A percentile compares a stretch with the other conserved stretches of the same genome.
Evolutionary conservation across 2,113 vertebrate genomes (phyloP).

Genomic region (Addax nasomaculatus): DNA sequence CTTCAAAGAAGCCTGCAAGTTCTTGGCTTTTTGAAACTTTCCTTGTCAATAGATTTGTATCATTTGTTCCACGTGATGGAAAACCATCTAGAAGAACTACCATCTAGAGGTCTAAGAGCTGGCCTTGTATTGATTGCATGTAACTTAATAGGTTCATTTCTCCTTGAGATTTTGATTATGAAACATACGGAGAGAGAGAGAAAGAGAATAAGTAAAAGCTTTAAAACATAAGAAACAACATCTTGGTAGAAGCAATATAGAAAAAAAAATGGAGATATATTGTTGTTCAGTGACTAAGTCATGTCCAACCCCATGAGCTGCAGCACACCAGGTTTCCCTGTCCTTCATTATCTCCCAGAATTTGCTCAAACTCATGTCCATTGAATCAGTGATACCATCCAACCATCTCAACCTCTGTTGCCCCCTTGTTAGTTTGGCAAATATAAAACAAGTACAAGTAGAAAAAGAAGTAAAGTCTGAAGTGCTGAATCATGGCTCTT

Average conservation of each 20-base stretch:
- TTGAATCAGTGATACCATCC: neutral
- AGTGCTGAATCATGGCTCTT: neutral
- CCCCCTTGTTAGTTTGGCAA: neutral
- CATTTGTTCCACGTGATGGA: neutral
- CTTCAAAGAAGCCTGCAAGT: neutral
- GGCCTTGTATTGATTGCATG: neutral
- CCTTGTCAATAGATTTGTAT: neutral
- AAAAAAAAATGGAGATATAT: neutral
- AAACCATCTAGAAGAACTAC: neutral
- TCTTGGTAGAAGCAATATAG: neutral
- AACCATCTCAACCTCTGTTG: neutral
- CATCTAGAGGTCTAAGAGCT: neutral
- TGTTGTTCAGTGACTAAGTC: neutral
- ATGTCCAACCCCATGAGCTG: neutral
- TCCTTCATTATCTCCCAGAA: neutral
- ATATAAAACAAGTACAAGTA: neutral
- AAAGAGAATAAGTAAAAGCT: neutral
- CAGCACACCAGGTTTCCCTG: neutral
- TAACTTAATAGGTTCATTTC: neutral
- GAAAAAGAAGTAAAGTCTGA: neutral
- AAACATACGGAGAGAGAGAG: neutral
- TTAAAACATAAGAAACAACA: neutral
- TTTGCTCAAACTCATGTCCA: neutral
- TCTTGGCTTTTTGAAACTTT: neutral
- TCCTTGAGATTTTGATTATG: neutral